Base-by-base conservation (phyloP, 2,888 invertebrate genomes). In the Nemapogon koenigi region DNA sequence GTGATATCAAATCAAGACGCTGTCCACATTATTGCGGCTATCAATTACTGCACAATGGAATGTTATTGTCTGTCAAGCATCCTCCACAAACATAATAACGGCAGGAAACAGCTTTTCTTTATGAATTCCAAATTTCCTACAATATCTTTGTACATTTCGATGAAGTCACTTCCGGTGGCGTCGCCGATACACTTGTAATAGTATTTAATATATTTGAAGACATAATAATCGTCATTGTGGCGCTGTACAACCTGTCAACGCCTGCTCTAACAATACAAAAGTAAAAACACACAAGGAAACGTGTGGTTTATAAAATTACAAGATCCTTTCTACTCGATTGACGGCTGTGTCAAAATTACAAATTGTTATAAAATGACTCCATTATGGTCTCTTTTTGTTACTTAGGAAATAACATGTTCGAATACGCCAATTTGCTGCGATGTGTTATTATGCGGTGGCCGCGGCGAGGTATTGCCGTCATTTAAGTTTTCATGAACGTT, bases 301-400 rank as follows among this genome's bases (percentile, higher is more conserved):
- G 27, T 65, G 67, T 57, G 66, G 73, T 70, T 70, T 66, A 64
- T 62, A 61, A 71, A 72, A 75, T 70, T 70, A 75, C 62, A 67
- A 49, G 59, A 57, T 53, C 52, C 58, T 59, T 68, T 28, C 16
- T 13, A 11, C n/a, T 27, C 16, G 71, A 70, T 70, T 68, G 73
- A 60, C 50, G 64, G 70, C 66, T 66, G 63, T 61, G 53, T 62
- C 57, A 66, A 68, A 72, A 75, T 76, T 75, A 69, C 71, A 63
- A 63, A 71, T 68, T 69, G 68, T 56, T 59, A 61, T 55, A 57
- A 67, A 76, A 75, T 71, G 61, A 67, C 75, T 76, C 67, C 62
- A 73, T 76, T 75, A 56, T 50, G 51, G 46, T 43, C 47, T 43
- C 41, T 57, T 66, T 63, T 61, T 66, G 63, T 66, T 54, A 53